Base-by-base conservation (phyloP, 2,888 invertebrate species). In the Pandemis cinnamomeana region DNA sequence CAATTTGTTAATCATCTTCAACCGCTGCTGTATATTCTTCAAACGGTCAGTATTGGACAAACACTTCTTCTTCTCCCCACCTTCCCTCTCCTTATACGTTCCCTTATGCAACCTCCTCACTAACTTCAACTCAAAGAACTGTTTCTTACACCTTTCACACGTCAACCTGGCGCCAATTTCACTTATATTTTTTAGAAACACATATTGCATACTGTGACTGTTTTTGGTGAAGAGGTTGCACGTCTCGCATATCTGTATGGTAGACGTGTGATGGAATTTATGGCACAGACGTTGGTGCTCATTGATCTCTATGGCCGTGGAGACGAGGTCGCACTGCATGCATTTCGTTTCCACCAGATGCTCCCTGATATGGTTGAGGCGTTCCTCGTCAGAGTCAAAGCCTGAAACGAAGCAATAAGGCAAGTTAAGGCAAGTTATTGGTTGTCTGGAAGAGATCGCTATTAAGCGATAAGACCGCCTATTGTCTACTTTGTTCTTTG, bases 1-100 rank as follows among this genome's bases (percentile, higher is more conserved):
- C 67, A 75, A 15, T 77, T 76, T 75, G 71, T 83, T 88, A 75
- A 87, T 76, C 78, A 80, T 80, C 78, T 86, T 89, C 72, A 89
- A 79, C 69, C 87, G 76, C 10, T 80, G 77, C 55, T 79, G 76
- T 8, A 89, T 87, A 42, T 79, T 82, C 66, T 83, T 84, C 64
- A 89, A 69, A 0, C 88, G 75, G 0, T 85, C 82, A 15, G 78
- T 76, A 46, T 89, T 88, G 0, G 83, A 76, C 4, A 79, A 58
- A 0, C 67, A 68, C 42, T 76, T 82, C 42, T 72, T 78, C 20
- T 51, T 64, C 10, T 55, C 58, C 2, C 15, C 51, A 7, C 72
- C 77, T 20, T 67, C 69, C 36, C 53, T 53, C 13, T 46, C 58
- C 15, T 0, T 44, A 13, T 55, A 11, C 36, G 15, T 20, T 20